Evolutionary conservation across 2,888 invertebrate genomes (phyloP), one percentile per base, ranked within the genome.

Genomic region (Danaus chrysippus): DNA sequence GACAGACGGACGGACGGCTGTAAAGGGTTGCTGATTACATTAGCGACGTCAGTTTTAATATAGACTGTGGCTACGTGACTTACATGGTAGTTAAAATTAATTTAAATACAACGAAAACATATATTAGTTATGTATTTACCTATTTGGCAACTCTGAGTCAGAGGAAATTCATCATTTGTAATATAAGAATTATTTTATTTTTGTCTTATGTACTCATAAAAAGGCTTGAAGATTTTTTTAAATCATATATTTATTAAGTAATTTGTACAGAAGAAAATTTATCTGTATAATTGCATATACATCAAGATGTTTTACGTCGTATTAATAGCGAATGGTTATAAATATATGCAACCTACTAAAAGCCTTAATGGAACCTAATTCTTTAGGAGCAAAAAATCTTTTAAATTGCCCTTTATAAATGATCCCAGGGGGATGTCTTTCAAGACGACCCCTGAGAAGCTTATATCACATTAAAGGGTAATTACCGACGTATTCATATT

Each of bases 401-500:
- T 64, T 61, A 62, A 64, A 58, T 42, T 54, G 56, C 53, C 66
- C 66, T 59, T 58, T 52, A 57, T 66, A 68, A 65, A 66, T 46
- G 54, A 57, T 64, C 68, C 67, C 65, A 15, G 10, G 53, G 65
- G 67, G 64, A 58, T 46, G 55, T 55, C 67, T 67, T 67, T 64
- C 60, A 64, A 69, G 68, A 63, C 56, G 64, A 63, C 73, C 80
- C 77, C 75, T 72, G 71, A 74, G 74, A 70, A 71, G 59, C 64
- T 77, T 76, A 78, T 77, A 78, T 79, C 76, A 81, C 77, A 79
- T 83, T 79, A 80, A 76, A 73, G 70, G 74, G 78, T 84, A 85
- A 85, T 86, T 84, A 84, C 75, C 76, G 73, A 42, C 62, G 59
- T 58, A 52, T 72, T 74, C 78, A 79, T 79, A 79, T 79, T 81